Conservation (phyloP, 2,113 vertebrate genomes). For the Microtus montanus region DNA sequence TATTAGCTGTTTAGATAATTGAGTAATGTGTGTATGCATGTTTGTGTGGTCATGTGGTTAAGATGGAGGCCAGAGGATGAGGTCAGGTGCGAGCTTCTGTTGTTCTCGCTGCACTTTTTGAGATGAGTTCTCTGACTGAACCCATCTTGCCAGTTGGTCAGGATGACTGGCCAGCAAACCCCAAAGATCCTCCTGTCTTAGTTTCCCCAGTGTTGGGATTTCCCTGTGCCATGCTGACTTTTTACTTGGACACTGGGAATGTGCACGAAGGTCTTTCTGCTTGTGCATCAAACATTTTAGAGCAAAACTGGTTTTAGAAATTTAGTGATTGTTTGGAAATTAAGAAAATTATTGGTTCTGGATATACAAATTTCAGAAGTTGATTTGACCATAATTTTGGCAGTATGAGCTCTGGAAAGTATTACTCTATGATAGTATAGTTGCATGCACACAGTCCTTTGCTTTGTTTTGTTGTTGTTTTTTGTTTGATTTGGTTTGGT, state of each 20-base stretch:
- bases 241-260: neutral
- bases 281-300: conserved; percentile 27
- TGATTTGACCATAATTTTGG: conserved; percentile 41
- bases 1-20: conserved; percentile 35
- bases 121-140: neutral
- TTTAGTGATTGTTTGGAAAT: conserved; percentile 40
- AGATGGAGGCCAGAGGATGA: neutral
- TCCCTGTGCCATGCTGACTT: neutral
- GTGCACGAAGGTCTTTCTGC: neutral
- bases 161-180: neutral
- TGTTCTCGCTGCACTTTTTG: neutral
- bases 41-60: neutral
- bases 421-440: neutral
- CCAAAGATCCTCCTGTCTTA: neutral
- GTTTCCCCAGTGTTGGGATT: neutral
- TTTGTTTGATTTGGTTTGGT: neutral
- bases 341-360: conserved; percentile 43
- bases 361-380: conserved; percentile 16
- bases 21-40: neutral
- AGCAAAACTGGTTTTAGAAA: conserved; percentile 39
- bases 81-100: neutral
- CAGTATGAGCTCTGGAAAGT: neutral
- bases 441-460: neutral
- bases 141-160: neutral
- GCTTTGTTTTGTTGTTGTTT: neutral